Conservation (phyloP, 2,113 vertebrate genomes). For the Thinocorus orbignyianus region DNA sequence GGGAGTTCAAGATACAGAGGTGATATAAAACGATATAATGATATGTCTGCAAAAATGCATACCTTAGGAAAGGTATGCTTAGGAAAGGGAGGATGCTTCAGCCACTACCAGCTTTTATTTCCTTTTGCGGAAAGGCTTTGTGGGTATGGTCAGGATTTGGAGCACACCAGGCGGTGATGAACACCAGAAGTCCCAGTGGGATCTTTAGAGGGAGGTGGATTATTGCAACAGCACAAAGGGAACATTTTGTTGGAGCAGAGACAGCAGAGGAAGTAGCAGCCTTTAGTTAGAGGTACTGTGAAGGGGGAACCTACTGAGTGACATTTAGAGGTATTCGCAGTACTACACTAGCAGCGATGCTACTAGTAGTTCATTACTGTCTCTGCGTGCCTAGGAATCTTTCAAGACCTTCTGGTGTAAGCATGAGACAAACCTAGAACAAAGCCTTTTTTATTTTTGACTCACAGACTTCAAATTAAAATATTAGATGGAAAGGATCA, state of each 20-base stretch:
- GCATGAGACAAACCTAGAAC: neutral
- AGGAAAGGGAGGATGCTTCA: neutral
- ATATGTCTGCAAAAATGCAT: neutral
- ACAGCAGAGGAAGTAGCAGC: neutral
- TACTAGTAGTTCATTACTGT: neutral
- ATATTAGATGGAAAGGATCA: neutral
- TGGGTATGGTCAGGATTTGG: neutral
- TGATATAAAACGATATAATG: neutral
- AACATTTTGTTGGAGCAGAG: neutral
- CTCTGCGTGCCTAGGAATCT: neutral
- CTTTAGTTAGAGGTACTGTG: neutral
- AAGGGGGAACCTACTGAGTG: neutral
- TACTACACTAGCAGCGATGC: neutral
- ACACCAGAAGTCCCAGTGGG: neutral
- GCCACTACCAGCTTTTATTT: neutral
- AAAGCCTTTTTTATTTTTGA: neutral
- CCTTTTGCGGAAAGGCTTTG: neutral
- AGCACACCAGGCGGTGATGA: accelerated
- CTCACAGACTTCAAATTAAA: neutral
- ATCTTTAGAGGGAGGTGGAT: neutral
- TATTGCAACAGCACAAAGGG: neutral
- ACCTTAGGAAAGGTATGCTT: neutral
- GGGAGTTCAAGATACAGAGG: neutral
- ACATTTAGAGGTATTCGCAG: neutral
- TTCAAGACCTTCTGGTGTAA: neutral